Base-by-base conservation (phyloP, 1,140 invertebrate genomes). In the Dendrolimus punctatus region DNA sequence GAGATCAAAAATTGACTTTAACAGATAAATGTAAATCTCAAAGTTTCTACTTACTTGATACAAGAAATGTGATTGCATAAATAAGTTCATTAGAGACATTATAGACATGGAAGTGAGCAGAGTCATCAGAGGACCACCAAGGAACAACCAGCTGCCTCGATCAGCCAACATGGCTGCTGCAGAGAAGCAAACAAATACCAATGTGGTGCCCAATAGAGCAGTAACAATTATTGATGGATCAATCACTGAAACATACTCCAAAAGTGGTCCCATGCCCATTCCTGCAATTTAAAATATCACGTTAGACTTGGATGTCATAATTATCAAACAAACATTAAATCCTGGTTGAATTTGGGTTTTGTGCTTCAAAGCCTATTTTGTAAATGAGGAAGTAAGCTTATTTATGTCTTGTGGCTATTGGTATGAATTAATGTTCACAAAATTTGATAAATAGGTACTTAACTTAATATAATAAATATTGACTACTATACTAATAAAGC, bases 151-250 rank as follows among this genome's bases (percentile, higher is more conserved):
- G 65, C 92, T 92, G 49, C 96, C 95, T 60, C 95, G 91, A 55
- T 93, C 91, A 47, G 94, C 95, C 60, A 96, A 89, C 63, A 99
- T 89, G 5, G 98, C 92, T 43, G 94, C 92, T 62, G 98, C 76
- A 9, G 95, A 94, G 86, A 99, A 98, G 62, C 95, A 96, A 6
- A 93, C 91, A 86, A 99, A 99, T 36, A 99, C 92, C 5, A 98
- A 82, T 42, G 92, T 90, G 1, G 97, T 98, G 53, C 93, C 93
- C 54, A 97, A 76, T 47, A 99, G 89, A 8, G 97, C 96, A 39
- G 96, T 96, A 1, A 96, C 84, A 53, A 99, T 92, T 58, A 99
- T 97, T 45, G 91, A 90, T 2, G 96, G 95, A 76, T 98, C 91
- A 46, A 97, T 87, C 51, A 88, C 74, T 61, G 94, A 91, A 4